Evolutionary conservation across 2,797 vertebrate genomes (phyloP), one percentile per base, ranked within the genome.

Genomic region (Trachurus trachurus): DNA sequence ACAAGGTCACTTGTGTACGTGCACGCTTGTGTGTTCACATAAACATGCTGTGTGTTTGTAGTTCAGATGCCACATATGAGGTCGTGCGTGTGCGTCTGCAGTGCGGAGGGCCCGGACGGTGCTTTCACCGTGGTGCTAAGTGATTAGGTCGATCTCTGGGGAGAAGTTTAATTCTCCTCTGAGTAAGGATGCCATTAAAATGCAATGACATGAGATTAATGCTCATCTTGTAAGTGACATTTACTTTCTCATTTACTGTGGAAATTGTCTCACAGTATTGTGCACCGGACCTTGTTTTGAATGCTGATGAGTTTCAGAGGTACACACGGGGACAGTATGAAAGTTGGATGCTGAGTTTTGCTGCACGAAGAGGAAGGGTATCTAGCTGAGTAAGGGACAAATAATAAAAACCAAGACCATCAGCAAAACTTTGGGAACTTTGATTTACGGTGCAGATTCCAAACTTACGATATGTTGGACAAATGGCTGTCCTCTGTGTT

Each of bases 171-270:
- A 89, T 89, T 86, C 74, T 83, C 78, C 65, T 66, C 61, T 59
- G 74, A 88, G 69, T 82, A 81, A 89, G 71, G 68, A 63, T 73
- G 69, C 76, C 63, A 83, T 92, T 93, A 87, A 90, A 90, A 88
- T 80, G 61, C 80, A 87, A 78, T 86, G 81, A 86, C 84, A 71
- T 67, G 80, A 88, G 82, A 94, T 92, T 85, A 91, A 92, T 87
- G 85, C 54, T 91, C 84, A 72, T 92, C 81, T 87, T 87, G 64
- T 85, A 83, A 84, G 76, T 89, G 82, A 91, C 87, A 91, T 93
- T 92, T 90, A 90, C 84, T 81, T 89, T 92, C 76, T 84, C 78
- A 75, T 92, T 93, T 87, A 85, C 76, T 1, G 10, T 74, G 40
- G 71, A 90, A 91, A 90, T 89, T 63, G 73, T 83, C 66, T 76